Percentiles rank a stretch among this genome's conserved stretches.
Evolutionary conservation across 2,113 vertebrate genomes (phyloP).

Genomic region (Brienomyrus longianalis): DNA sequence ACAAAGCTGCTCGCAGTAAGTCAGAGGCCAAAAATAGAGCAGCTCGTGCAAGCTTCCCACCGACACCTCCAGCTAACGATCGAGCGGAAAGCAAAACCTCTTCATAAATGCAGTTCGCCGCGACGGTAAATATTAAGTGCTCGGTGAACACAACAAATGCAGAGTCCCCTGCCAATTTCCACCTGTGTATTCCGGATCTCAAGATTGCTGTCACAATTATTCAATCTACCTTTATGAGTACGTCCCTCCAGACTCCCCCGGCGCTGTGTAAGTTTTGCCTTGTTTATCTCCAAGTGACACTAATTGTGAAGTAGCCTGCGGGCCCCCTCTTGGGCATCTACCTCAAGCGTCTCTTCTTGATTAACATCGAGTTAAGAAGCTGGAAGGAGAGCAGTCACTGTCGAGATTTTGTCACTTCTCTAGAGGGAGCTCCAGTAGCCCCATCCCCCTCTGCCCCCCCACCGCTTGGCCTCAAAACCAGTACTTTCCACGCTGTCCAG

Average conservation of each 20-base stretch:
- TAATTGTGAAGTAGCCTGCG: slow-evolving; percentile 66
- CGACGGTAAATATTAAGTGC: slow-evolving; percentile 44
- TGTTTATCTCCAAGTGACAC: slow-evolving; percentile 61
- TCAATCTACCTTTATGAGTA: slow-evolving; percentile 51
- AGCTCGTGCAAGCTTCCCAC: background rate
- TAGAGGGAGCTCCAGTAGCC: background rate
- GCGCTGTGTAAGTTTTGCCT: slow-evolving; percentile 42
- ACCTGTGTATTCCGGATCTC: slow-evolving; percentile 48
- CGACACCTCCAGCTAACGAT: slow-evolving; percentile 37
- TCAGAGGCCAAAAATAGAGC: background rate
- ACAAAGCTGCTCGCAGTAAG: background rate
- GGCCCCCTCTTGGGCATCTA: slow-evolving; percentile 53
- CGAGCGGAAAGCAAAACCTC: slow-evolving; percentile 29
- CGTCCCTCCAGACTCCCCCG: slow-evolving; percentile 15
- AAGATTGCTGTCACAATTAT: slow-evolving; percentile 61
- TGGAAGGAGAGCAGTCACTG: slow-evolving; percentile 2
- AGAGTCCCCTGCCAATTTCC: slow-evolving; percentile 36
- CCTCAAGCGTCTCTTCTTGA: slow-evolving; percentile 57
- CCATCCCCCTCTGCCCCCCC: background rate
- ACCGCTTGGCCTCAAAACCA: background rate
- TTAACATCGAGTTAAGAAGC: slow-evolving; percentile 59
- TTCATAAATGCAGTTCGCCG: slow-evolving; percentile 36
- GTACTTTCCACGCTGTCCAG: background rate
- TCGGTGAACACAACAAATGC: slow-evolving; percentile 30
- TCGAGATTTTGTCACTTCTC: slow-evolving; percentile 13